phyloP scores from a whole-genome alignment of 2,888 invertebrate genomes.

The Carpatolechia fugitivella region DNA sequence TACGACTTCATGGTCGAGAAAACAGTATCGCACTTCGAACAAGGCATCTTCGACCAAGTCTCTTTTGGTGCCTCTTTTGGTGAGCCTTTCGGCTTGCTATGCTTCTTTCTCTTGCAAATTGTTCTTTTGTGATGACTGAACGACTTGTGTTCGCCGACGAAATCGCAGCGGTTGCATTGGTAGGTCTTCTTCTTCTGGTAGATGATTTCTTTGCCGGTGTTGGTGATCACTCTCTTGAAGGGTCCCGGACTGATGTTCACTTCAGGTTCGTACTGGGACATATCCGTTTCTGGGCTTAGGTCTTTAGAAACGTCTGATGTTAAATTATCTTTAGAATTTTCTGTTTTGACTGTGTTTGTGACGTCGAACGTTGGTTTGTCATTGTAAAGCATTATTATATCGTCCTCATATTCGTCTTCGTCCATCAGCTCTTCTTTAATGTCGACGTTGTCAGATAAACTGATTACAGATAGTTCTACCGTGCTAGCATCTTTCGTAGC shows the following conservation, averaged over 20 bases:
- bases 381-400: not conserved
- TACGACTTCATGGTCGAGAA: slow-evolving; percentile 20
- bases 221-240: not conserved
- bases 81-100: not conserved
- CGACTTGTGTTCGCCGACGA: not conserved
- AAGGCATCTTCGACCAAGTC: not conserved
- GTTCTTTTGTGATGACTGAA: not conserved
- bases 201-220: not conserved
- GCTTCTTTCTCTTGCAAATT: not conserved
- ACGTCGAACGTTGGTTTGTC: not conserved
- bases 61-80: not conserved
- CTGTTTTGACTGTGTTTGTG: not conserved
- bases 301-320: not conserved
- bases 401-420: slow-evolving; percentile 8
- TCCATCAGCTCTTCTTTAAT: slow-evolving; percentile 15
- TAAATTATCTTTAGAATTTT: not conserved
- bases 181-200: not conserved
- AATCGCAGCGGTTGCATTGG: not conserved
- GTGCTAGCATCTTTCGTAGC: not conserved
- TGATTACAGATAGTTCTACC: not conserved
- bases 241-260: not conserved
- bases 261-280: not conserved
- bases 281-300: not conserved
- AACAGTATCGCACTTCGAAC: not conserved
- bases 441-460: not conserved